Percentiles rank a stretch among this genome's conserved stretches.
These are phyloP conservation scores for Carterocephalus palaemon DNA, from an alignment of 2,888 invertebrate genomes.

Conservation along the genomic window DNA sequence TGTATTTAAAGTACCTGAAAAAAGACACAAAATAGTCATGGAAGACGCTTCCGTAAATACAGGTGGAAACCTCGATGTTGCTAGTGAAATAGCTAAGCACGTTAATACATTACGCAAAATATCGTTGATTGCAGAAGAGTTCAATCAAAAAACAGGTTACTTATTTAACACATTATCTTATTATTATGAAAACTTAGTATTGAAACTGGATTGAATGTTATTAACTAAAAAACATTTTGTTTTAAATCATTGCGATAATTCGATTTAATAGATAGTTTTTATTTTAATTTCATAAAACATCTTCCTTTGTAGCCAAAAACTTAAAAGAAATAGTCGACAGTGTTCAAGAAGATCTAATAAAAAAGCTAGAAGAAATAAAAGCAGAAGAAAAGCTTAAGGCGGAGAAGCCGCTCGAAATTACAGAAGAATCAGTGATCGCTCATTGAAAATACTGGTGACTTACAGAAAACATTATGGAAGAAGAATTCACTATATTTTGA, in stretches of 20 bases:
- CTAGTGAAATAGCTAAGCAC: slow-evolving; percentile 58
- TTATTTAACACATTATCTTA: neutral
- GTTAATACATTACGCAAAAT: slow-evolving; percentile 63
- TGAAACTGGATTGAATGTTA: neutral
- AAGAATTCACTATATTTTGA: slow-evolving; percentile 17
- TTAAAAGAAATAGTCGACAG: slow-evolving; percentile 71
- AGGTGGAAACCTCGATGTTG: slow-evolving; percentile 55
- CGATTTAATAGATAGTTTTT: neutral
- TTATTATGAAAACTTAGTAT: neutral
- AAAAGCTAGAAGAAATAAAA: slow-evolving; percentile 62
- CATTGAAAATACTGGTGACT: slow-evolving; percentile 19
- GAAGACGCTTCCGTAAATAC: slow-evolving; percentile 59
- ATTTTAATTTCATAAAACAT: slow-evolving; percentile 2
- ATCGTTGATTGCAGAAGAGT: slow-evolving; percentile 71
- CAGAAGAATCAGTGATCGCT: slow-evolving; percentile 18
- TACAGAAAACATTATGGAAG: slow-evolving; percentile 19
- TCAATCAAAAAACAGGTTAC: slow-evolving; percentile 71
- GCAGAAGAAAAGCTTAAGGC: slow-evolving; percentile 43
- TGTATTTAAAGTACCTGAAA: slow-evolving; percentile 47
- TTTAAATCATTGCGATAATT: slow-evolving; percentile 1
- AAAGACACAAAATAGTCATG: slow-evolving; percentile 37
- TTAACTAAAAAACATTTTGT: neutral
- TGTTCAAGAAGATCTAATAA: slow-evolving; percentile 66
- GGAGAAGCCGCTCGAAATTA: slow-evolving; percentile 28
- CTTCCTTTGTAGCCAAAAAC: slow-evolving; percentile 58